Conservation (phyloP, 2,888 invertebrate species). For the Deroplatys truncata region DNA sequence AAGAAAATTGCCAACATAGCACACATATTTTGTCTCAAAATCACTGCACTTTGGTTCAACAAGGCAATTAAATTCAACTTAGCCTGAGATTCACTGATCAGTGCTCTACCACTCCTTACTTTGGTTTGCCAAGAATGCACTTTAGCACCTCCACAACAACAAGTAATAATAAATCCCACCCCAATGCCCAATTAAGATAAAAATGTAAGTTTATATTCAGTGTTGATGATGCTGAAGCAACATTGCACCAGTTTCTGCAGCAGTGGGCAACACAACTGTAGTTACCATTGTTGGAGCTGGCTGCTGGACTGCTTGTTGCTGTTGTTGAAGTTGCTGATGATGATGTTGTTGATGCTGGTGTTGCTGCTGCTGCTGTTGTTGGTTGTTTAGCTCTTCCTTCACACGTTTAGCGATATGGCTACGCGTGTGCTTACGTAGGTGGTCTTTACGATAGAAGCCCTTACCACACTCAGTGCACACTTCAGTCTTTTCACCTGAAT, state of each 20-base stretch:
- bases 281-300: slow-evolving; percentile 37
- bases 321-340: slow-evolving; percentile 37
- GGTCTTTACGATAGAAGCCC: slow-evolving; percentile 66
- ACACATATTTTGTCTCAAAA: background rate
- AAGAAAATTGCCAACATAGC: background rate
- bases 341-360: slow-evolving; percentile 37
- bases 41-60: background rate
- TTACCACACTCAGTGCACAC: slow-evolving; percentile 73
- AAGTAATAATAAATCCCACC: background rate
- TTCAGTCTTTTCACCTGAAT: slow-evolving; percentile 79
- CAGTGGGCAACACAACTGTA: slow-evolving; percentile 53
- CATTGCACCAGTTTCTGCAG: slow-evolving; percentile 48
- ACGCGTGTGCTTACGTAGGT: slow-evolving; percentile 72
- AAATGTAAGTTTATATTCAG: background rate
- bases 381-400: slow-evolving; percentile 56
- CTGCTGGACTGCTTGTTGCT: slow-evolving; percentile 35
- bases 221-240: slow-evolving; percentile 45
- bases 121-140: background rate
- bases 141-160: background rate
- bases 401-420: slow-evolving; percentile 73
- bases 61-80: background rate
- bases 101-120: background rate
- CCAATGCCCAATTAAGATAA: background rate
- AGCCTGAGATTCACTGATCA: background rate
- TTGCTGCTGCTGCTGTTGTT: slow-evolving; percentile 45